Conservation (phyloP, 2,113 vertebrate species). For the Eptesicus fuscus region DNA sequence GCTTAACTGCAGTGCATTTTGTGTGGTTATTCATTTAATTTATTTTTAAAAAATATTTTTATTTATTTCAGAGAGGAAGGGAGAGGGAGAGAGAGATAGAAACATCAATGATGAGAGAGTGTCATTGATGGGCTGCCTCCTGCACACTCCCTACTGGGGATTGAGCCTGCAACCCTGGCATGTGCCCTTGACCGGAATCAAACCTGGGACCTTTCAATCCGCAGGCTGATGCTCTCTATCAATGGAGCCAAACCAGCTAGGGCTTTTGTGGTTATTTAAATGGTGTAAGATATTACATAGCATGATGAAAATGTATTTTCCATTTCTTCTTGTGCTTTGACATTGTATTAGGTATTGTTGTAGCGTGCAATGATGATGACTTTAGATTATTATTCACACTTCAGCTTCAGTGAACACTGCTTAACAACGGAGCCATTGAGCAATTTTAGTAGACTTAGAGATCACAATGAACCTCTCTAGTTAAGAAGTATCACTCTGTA, state of each 20-base stretch:
- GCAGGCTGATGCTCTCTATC: no score
- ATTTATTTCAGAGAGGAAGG: no score
- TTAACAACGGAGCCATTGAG: background rate
- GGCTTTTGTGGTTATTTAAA: background rate
- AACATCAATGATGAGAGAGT: no score
- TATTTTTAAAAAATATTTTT: no score
- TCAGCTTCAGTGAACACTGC: background rate
- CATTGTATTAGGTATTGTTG: background rate
- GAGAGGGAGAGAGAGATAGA: no score
- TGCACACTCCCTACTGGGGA: no score
- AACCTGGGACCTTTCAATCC: no score
- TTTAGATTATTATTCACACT: slow-evolving; percentile 14
- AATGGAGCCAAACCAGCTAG: no score
- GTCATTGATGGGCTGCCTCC: no score
- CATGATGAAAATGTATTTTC: background rate
- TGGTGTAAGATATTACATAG: background rate
- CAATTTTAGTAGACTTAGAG: slow-evolving; percentile 6
- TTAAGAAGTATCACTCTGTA: background rate
- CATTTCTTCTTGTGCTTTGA: background rate
- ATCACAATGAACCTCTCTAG: background rate
- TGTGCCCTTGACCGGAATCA: no score
- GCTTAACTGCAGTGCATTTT: slow-evolving; percentile 18
- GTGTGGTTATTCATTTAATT: background rate
- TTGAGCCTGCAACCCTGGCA: no score
- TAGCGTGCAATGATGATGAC: background rate